phyloP scores from a whole-genome alignment of 2,113 vertebrate genomes.

The Sebastes fasciatus region DNA sequence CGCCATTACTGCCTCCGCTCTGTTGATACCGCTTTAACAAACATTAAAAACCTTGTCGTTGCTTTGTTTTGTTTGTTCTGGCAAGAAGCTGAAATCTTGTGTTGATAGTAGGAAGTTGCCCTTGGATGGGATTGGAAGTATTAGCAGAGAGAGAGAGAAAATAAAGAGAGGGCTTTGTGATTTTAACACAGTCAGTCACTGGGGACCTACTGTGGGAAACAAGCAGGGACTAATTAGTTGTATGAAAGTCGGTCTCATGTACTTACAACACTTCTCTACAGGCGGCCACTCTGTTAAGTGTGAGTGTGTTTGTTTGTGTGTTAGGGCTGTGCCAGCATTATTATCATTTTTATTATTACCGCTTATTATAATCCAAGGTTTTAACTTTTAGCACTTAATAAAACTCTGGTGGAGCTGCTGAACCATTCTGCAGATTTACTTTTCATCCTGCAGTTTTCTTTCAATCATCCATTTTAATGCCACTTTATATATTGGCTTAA shows the following conservation, averaged over 20 bases:
- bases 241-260: constrained; percentile 36
- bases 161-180: not conserved
- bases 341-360: not conserved
- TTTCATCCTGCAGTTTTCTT: not conserved
- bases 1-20: constrained; percentile 48
- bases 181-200: constrained; percentile 12
- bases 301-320: not conserved
- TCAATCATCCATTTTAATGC: not conserved
- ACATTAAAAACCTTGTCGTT: constrained; percentile 48
- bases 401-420: constrained; percentile 7
- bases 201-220: constrained; percentile 22
- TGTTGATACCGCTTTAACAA: constrained; percentile 34
- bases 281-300: not conserved
- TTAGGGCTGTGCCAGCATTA: not conserved
- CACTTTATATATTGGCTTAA: not conserved
- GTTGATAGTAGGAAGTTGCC: not conserved
- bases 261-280: constrained; percentile 35
- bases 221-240: constrained; percentile 47
- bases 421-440: not conserved
- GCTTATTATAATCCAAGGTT: not conserved
- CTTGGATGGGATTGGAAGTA: constrained; percentile 15
- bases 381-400: constrained; percentile 8
- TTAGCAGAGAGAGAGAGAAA: not conserved
- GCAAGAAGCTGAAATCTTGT: not conserved
- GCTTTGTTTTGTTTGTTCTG: constrained; percentile 41